Evolutionary conservation across 2,113 vertebrate genomes (phyloP), one percentile per base, ranked within the genome.

Genomic region (Eublepharis macularius): DNA sequence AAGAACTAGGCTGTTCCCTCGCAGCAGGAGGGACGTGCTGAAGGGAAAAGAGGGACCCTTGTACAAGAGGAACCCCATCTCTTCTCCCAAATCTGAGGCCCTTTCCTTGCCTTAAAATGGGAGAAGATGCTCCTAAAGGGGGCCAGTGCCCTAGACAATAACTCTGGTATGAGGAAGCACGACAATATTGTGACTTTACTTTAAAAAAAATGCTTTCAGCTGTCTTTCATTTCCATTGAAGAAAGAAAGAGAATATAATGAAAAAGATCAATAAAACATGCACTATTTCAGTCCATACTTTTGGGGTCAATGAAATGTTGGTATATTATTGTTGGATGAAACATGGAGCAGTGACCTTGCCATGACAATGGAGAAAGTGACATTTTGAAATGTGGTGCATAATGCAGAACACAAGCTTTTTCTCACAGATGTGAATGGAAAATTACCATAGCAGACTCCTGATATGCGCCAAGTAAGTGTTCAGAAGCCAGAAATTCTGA

Each of bases 401-500:
- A 70, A 78, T 69, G 19, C 49, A 69, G 65, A 77, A 77, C 32
- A 70, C 47, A 54, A 68, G 43, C 39, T 29, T 70, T 78, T 57
- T 26, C 39, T 49, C 39, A 60, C 75, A 70, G 83, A 54, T 57
- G 45, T 36, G 57, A 26, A 70, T 78, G 76, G 75, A 78, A 78
- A 70, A 57, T 78, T 68, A 32, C 34, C 54, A 70, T 19, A 85
- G 32, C 29, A 54, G 36, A 57, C 78, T 57, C 65, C 63, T 77
- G 45, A 32, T 45, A 69, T 54, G 4, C 13, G 65, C 66, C 76
- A 85, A 78, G 45, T 77, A 32, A 16, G 26, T 47, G 26, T 51
- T 78, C 32, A 77, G 51, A 60, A 85, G 49, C 83, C 65, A 78
- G 39, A 78, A 78, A 85, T 78, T 70, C 75, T 78, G 83, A 70